Evolutionary conservation across 2,888 invertebrate species (phyloP).

Genomic region (Beris morrisii): DNA sequence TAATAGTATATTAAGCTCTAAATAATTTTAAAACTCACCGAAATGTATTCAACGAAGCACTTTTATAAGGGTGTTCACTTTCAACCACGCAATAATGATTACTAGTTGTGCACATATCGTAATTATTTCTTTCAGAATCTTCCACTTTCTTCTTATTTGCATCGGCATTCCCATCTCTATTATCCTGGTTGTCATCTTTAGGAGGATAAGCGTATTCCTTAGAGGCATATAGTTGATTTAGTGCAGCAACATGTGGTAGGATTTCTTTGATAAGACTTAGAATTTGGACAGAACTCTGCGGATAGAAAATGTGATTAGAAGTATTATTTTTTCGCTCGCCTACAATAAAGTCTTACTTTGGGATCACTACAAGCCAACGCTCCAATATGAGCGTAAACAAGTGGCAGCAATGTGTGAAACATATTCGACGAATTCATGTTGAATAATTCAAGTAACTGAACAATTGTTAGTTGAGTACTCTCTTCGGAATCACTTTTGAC

Average conservation of each 20-base stretch:
- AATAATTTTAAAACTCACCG: conserved; percentile 57
- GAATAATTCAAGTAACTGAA: conserved; percentile 54
- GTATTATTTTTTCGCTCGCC: neutral
- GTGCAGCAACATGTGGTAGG: conserved; percentile 82
- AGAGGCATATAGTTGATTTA: conserved; percentile 67
- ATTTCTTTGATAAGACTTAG: conserved; percentile 84
- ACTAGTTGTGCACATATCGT: conserved; percentile 66
- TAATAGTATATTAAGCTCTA: too few species aligned
- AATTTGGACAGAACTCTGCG: conserved; percentile 80
- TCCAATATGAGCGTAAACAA: conserved; percentile 82
- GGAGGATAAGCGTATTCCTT: conserved; percentile 45
- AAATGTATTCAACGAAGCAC: conserved; percentile 81
- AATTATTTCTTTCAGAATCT: conserved; percentile 48
- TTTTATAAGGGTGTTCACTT: conserved; percentile 96
- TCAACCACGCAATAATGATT: conserved; percentile 90
- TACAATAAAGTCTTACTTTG: conserved; percentile 60
- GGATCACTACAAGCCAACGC: conserved; percentile 78
- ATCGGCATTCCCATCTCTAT: conserved; percentile 29
- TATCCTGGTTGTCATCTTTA: conserved; percentile 40
- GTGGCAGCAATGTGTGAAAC: conserved; percentile 79
- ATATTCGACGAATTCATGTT: conserved; percentile 55
- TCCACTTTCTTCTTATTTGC: conserved; percentile 42
- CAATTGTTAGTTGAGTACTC: conserved; percentile 46
- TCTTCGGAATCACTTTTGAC: conserved; percentile 53
- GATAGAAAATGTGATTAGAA: neutral